Conservation (phyloP, 2,888 invertebrate genomes). For the Plagiodera versicolora region DNA sequence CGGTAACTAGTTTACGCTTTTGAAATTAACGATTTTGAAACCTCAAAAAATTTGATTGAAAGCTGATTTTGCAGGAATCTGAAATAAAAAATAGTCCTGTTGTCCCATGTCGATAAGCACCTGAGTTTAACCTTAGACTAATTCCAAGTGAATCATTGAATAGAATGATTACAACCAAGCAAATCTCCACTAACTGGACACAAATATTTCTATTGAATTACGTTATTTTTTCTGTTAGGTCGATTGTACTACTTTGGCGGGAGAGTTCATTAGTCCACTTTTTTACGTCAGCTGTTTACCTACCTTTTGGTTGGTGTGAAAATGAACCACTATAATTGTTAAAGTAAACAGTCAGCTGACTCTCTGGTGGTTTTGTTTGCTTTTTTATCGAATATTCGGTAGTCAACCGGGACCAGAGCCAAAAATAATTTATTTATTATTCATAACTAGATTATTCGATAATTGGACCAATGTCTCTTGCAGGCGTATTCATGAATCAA, state of each 20-base stretch:
- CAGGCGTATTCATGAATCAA: too few relatives aligned
- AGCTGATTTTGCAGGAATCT: too few relatives aligned
- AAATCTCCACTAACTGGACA: neutral
- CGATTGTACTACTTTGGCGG: constrained; percentile 25
- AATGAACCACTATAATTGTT: constrained; percentile 13
- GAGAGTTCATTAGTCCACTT: constrained; percentile 27
- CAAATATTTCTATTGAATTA: neutral
- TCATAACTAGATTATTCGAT: too few relatives aligned
- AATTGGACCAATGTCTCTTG: too few relatives aligned
- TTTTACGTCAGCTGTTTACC: constrained; percentile 28
- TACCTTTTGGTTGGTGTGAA: constrained; percentile 19
- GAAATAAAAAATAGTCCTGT: too few relatives aligned
- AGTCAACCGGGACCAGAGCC: too few relatives aligned
- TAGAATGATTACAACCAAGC: neutral
- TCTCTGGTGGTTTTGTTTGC: neutral
- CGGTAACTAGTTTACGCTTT: too few relatives aligned
- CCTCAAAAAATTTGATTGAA: too few relatives aligned
- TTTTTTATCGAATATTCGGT: neutral
- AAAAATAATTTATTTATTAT: too few relatives aligned
- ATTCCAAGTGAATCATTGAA: neutral
- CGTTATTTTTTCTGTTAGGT: neutral
- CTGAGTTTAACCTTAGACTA: too few relatives aligned
- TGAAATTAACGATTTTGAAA: too few relatives aligned
- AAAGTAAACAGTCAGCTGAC: neutral
- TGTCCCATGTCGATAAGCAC: too few relatives aligned